Percentiles rank a stretch among this genome's conserved stretches.
Conservation (phyloP, 2,113 vertebrate genomes). For the Pachypanchax playfairii region DNA sequence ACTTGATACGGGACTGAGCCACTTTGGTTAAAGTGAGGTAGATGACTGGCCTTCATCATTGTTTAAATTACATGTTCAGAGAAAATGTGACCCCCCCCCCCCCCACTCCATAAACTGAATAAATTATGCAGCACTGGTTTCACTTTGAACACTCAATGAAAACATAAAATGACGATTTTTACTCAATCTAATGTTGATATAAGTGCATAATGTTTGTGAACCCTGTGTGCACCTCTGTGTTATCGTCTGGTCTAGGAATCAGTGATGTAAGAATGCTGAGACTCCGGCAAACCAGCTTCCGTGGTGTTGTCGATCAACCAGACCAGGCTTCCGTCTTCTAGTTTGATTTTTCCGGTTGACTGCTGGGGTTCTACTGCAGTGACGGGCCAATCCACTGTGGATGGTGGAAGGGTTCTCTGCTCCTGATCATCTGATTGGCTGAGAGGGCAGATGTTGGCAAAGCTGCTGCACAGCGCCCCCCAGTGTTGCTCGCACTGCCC, state of each 20-base stretch:
- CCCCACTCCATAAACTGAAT: constrained; percentile 51
- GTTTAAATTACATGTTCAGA: constrained; percentile 27
- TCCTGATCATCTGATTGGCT: constrained; percentile 23
- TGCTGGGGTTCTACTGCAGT: constrained; percentile 36
- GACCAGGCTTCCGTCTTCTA: constrained; percentile 50
- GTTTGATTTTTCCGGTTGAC: constrained; percentile 27
- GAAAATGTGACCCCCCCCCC: constrained; percentile 31
- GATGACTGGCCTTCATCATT: constrained; percentile 50
- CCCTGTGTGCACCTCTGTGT: constrained; percentile 38
- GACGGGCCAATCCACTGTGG: not conserved
- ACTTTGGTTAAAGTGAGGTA: constrained; percentile 62
- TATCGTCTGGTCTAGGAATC: constrained; percentile 16
- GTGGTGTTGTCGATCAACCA: not conserved
- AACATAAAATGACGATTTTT: not conserved
- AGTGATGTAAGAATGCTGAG: constrained; percentile 22
- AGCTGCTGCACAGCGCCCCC: constrained; percentile 88
- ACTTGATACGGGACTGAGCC: constrained; percentile 8
- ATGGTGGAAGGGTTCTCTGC: constrained; percentile 37
- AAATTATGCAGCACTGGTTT: constrained; percentile 45
- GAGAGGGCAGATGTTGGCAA: constrained; percentile 83
- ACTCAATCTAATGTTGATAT: constrained; percentile 13
- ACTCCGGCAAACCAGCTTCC: not conserved
- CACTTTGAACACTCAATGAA: constrained; percentile 18
- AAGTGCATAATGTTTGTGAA: constrained; percentile 47
- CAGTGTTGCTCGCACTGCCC: constrained; percentile 91